Evolutionary conservation across 2,113 vertebrate genomes (phyloP).

Genomic region (Brachyhypopomus occidentalis): DNA sequence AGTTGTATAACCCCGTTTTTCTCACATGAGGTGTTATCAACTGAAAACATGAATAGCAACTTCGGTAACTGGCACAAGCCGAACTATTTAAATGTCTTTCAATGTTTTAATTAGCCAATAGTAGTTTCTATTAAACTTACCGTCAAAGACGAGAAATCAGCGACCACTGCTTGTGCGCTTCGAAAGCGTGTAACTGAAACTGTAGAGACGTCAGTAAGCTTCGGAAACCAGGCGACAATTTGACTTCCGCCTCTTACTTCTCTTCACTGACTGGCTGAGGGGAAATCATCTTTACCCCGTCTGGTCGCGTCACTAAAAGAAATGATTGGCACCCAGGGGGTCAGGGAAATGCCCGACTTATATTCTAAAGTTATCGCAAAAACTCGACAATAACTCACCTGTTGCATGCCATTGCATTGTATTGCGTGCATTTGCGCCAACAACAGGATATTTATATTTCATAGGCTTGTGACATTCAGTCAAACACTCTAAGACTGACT

Average conservation of each 20-base stretch:
- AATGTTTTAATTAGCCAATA: too few species aligned
- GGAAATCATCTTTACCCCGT: not conserved
- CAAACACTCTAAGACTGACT: too few species aligned
- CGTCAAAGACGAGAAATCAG: conserved; percentile 48
- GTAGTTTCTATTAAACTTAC: not conserved
- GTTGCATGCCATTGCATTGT: not conserved
- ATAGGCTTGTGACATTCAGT: too few species aligned
- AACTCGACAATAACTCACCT: not conserved
- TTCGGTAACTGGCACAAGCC: not conserved
- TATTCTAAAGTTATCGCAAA: not conserved
- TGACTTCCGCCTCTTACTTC: conserved; percentile 69
- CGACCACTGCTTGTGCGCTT: not conserved
- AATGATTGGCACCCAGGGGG: not conserved
- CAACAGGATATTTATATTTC: too few species aligned
- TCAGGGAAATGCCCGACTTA: not conserved
- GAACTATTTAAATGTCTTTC: not conserved
- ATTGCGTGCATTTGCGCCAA: too few species aligned
- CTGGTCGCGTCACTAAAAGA: not conserved
- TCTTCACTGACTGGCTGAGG: conserved; percentile 42
- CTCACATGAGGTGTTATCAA: not conserved
- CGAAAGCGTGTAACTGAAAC: conserved; percentile 47
- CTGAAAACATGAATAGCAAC: not conserved
- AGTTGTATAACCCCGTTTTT: not conserved
- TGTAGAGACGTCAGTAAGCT: conserved; percentile 43
- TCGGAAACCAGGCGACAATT: conserved; percentile 55